Conservation (phyloP, 2,888 invertebrate species). For the Phyllotreta cruciferae region DNA sequence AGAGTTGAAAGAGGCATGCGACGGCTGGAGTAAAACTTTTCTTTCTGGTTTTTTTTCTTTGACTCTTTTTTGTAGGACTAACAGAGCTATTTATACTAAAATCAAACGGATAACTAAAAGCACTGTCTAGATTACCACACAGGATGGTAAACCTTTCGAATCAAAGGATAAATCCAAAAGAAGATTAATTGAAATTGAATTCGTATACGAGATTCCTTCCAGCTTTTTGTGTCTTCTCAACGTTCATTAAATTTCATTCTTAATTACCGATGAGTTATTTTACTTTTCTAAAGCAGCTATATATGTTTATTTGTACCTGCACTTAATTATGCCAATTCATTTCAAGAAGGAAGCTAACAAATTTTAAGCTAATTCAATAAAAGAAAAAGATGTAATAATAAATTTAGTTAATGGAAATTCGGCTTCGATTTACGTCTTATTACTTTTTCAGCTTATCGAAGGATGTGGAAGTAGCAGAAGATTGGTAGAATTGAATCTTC, state of each 20-base stretch:
- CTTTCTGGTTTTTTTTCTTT: conserved; percentile 6
- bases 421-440: conserved; percentile 6
- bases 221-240: too few relatives aligned
- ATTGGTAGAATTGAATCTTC: conserved; percentile 14
- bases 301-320: too few relatives aligned
- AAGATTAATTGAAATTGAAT: too few relatives aligned
- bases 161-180: too few relatives aligned
- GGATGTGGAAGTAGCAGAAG: conserved; percentile 1
- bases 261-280: too few relatives aligned
- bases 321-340: too few relatives aligned
- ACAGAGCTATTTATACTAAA: conserved; percentile 16
- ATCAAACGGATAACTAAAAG: conserved; percentile 3
- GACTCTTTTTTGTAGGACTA: conserved; percentile 9
- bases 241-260: too few relatives aligned
- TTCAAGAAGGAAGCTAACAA: too few relatives aligned
- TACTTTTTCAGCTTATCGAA: conserved; percentile 1
- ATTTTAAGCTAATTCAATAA: not conserved
- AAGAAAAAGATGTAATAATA: conserved; percentile 1
- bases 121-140: conserved; percentile 1
- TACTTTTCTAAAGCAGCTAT: too few relatives aligned
- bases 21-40: conserved; percentile 16
- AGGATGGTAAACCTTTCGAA: not conserved
- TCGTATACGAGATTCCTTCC: too few relatives aligned
- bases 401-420: conserved; percentile 2
- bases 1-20: conserved; percentile 16